Percentiles rank a stretch among this genome's conserved stretches.
Evolutionary conservation across 2,888 invertebrate genomes (phyloP).

Genomic region (Tetranychus piercei): DNA sequence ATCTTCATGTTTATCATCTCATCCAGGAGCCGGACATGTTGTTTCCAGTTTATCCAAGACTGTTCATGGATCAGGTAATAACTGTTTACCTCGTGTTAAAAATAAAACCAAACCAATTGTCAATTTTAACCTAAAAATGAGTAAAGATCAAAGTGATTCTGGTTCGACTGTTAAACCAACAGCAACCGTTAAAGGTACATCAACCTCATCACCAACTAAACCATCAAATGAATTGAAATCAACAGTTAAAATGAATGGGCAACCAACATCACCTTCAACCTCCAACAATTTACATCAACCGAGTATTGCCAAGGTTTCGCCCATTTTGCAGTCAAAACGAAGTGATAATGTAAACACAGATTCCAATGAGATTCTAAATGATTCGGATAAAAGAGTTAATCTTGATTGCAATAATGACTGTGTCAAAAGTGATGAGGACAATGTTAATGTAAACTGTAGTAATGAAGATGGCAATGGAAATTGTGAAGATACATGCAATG

Average conservation of each 20-base stretch:
- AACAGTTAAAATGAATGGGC: background rate
- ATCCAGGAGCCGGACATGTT: background rate
- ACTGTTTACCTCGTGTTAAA: background rate
- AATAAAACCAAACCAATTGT: background rate
- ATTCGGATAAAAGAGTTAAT: background rate
- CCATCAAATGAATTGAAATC: background rate
- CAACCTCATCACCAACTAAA: background rate
- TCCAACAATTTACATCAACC: background rate
- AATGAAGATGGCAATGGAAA: background rate
- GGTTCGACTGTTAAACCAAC: background rate
- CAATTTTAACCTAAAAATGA: background rate
- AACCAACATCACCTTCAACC: background rate
- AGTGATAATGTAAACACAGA: background rate
- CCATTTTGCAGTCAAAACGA: constrained; percentile 4
- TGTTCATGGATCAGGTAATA: background rate
- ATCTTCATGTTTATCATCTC: background rate
- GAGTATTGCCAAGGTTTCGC: constrained; percentile 7
- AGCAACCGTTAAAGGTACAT: constrained; percentile 8
- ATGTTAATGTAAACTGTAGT: background rate
- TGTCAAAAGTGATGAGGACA: constrained; percentile 5
- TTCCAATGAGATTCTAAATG: background rate
- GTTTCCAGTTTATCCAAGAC: background rate
- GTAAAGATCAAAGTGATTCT: constrained; percentile 1
- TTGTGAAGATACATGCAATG: background rate
- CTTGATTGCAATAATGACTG: background rate